Base-by-base conservation (phyloP, 2,797 vertebrate species). In the Acridotheres tristis region DNA sequence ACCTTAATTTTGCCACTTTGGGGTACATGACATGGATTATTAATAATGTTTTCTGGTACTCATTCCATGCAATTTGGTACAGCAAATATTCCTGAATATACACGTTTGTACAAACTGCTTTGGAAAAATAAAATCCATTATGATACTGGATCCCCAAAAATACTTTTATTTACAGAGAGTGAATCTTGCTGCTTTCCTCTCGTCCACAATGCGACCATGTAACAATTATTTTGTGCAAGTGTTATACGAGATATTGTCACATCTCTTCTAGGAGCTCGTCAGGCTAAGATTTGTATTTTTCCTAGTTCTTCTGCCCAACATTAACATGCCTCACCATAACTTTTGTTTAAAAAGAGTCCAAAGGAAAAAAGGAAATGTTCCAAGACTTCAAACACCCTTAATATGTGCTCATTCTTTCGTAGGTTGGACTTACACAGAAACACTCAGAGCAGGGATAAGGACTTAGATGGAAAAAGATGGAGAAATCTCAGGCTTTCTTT, bases 121-220 rank as follows among this genome's bases (percentile, higher is more conserved):
- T 65, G 10, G 45, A 84, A 87, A 30, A 87, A 68, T 30, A 43
- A 5, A 77, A 86, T 61, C 26, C 20, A 38, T n/a, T n/a, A 50
- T 43, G 48, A 76, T 36, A 40, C 4, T 30, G 1, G 11, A 22
- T 43, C 1, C 53, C 14, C 2, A 4, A 13, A 55, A 6, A 22
- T 1, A 16, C n/a, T 55, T 59, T 7, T 55, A 11, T 55, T 78
- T 40, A 29, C 26, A 48, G 43, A 79, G 10, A 34, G 26, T 34
- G 17, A 72, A 14, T 48, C 8, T 63, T 72, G 14, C 8, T 29
- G 13, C 22, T 75, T 27, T 84, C 7, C 16, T 84, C 15, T 72
- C 53, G 16, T 34, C 43, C 38, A 61, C 1, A 0, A 6, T 55
- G 30, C 6, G 5, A n/a, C 13, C 15, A 32, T 0, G 0, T 43